Conservation (phyloP, 2,113 vertebrate species). For the Raja brachyura region DNA sequence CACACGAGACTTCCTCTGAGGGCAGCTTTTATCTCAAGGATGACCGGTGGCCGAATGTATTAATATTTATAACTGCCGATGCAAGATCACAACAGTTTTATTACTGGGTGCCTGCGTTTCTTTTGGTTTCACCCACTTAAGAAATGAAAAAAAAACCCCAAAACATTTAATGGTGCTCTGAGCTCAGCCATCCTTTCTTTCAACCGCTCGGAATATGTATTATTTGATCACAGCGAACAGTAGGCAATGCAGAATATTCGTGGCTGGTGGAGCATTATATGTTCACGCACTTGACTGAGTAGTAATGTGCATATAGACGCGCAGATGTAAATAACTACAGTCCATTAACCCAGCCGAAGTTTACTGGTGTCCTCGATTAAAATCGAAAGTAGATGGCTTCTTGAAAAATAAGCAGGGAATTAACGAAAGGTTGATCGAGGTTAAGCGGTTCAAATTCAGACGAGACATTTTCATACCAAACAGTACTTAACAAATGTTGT, state of each 20-base stretch:
- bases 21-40: conserved; percentile 19
- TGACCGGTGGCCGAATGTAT: not conserved
- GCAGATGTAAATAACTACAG: not conserved
- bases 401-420: not conserved
- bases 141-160: not conserved
- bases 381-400: not conserved
- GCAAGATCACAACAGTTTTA: not conserved
- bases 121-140: not conserved
- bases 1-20: not conserved
- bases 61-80: not conserved
- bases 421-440: not conserved
- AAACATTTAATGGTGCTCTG: not conserved
- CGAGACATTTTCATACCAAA: not conserved
- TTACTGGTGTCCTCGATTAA: no score
- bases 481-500: not conserved
- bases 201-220: not conserved
- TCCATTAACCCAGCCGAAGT: not conserved
- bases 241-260: not conserved
- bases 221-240: not conserved
- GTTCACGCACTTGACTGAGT: not conserved
- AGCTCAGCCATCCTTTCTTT: not conserved
- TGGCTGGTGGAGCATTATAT: not conserved
- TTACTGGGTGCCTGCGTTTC: not conserved
- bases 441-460: not conserved
- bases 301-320: not conserved